These are phyloP conservation scores for Xiphophorus couchianus DNA, from an alignment of 2,113 vertebrate species.

Conservation along the genomic window DNA sequence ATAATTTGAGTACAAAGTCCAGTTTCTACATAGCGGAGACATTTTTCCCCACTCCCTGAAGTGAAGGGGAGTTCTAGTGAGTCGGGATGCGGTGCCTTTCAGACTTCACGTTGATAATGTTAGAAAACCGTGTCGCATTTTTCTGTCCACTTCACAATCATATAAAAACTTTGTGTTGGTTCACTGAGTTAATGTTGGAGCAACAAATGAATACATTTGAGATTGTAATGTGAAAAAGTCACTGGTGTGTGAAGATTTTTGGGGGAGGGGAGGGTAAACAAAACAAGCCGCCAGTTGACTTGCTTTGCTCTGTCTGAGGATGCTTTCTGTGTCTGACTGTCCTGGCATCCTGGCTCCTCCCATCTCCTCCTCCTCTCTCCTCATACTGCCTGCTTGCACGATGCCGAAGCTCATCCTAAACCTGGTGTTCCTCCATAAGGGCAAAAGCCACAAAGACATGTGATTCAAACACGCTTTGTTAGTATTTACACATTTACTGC, in stretches of 20 bases:
- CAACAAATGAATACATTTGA: neutral
- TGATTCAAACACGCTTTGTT: conserved; percentile 26
- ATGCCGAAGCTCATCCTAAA: conserved; percentile 51
- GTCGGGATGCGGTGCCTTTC: too few species aligned
- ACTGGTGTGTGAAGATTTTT: neutral
- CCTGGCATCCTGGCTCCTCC: conserved; percentile 60
- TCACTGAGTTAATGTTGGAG: neutral
- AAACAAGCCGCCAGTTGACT: conserved; percentile 16
- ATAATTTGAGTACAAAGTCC: too few species aligned
- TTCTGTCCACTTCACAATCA: too few species aligned
- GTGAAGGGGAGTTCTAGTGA: too few species aligned
- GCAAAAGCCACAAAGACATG: conserved; percentile 26
- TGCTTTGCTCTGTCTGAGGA: conserved; percentile 55
- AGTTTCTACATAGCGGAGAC: too few species aligned
- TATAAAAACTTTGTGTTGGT: too few species aligned
- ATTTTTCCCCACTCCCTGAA: too few species aligned
- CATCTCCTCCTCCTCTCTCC: conserved; percentile 33
- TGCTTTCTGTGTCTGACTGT: conserved; percentile 58
- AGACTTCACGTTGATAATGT: too few species aligned
- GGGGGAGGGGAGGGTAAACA: neutral
- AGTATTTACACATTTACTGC: conserved; percentile 14
- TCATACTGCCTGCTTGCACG: conserved; percentile 52
- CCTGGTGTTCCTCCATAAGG: conserved; percentile 24
- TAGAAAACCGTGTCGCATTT: too few species aligned
- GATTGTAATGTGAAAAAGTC: neutral